Evolutionary conservation across 2,888 invertebrate genomes (phyloP).

Genomic region (Meteorus cinctellus): DNA sequence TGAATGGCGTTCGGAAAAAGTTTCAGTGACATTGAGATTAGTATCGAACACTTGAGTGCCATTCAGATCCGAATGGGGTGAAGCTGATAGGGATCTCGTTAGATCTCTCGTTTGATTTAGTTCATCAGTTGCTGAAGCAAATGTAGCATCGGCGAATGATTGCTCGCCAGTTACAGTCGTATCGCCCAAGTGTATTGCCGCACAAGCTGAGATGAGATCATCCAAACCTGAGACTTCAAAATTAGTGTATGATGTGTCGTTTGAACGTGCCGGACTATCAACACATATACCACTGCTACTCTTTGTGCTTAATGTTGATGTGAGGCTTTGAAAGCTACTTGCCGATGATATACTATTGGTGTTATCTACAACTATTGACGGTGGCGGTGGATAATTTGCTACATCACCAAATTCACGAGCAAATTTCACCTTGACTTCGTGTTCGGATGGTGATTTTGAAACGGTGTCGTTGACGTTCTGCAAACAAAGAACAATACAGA

Average conservation of each 20-base stretch:
- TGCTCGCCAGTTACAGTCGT: slow-evolving; percentile 52
- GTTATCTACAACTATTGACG: slow-evolving; percentile 14
- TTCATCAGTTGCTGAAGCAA: slow-evolving; percentile 61
- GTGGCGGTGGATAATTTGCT: slow-evolving; percentile 23
- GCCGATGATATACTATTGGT: slow-evolving; percentile 63
- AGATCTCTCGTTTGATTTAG: slow-evolving; percentile 9
- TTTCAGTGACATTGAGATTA: slow-evolving; percentile 7
- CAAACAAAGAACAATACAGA: slow-evolving; percentile 30
- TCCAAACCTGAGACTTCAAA: slow-evolving; percentile 62
- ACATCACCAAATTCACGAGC: slow-evolving; percentile 65
- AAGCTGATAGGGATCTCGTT: neutral
- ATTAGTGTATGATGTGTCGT: slow-evolving; percentile 56
- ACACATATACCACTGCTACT: slow-evolving; percentile 61
- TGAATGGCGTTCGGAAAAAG: neutral
- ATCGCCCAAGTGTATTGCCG: slow-evolving; percentile 57
- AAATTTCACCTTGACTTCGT: slow-evolving; percentile 67
- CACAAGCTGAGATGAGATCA: slow-evolving; percentile 64
- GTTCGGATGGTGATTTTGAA: slow-evolving; percentile 54
- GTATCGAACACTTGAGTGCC: slow-evolving; percentile 7
- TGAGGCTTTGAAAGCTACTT: slow-evolving; percentile 67
- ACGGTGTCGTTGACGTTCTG: slow-evolving; percentile 51
- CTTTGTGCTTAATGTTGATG: slow-evolving; percentile 62
- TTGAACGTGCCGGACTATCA: slow-evolving; percentile 52
- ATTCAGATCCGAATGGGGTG: slow-evolving; percentile 11
- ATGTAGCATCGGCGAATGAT: slow-evolving; percentile 62